phyloP scores from a whole-genome alignment of 2,797 vertebrate species.

The Cryptoblepharus egeriae region DNA sequence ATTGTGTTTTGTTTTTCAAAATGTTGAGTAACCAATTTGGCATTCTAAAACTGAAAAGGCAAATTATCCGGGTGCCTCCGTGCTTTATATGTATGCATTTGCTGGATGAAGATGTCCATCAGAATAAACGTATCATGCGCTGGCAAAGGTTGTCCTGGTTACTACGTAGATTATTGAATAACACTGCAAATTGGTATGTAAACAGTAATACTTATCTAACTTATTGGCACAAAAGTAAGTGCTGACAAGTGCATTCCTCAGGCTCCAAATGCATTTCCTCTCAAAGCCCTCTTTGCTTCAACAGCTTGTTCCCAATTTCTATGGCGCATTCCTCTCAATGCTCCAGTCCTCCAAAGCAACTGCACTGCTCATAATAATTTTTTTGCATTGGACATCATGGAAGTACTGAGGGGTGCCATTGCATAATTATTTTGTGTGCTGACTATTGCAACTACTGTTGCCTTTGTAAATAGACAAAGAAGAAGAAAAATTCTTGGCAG shows the following conservation, averaged over 20 bases:
- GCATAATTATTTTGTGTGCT: too few species aligned
- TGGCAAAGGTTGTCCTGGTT: conserved; percentile 58
- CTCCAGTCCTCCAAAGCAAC: neutral
- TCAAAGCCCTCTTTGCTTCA: conserved; percentile 33
- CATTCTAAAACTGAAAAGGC: neutral
- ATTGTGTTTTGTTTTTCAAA: conserved; percentile 39
- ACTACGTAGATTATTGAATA: conserved; percentile 64
- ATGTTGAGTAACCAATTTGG: neutral
- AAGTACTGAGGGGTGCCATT: neutral
- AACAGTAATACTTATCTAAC: conserved; percentile 72
- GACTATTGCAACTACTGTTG: neutral
- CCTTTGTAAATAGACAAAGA: conserved; percentile 13
- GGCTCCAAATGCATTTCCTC: conserved; percentile 51
- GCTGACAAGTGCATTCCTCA: conserved; percentile 70
- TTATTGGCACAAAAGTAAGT: conserved; percentile 63
- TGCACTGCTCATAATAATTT: neutral
- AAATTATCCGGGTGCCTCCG: conserved; percentile 18
- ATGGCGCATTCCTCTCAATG: conserved; percentile 17
- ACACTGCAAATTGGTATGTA: conserved; percentile 71
- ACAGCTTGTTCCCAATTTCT: conserved; percentile 21
- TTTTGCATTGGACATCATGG: neutral
- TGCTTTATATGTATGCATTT: conserved; percentile 35
- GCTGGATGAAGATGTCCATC: conserved; percentile 36
- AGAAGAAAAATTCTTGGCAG: neutral
- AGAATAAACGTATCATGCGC: conserved; percentile 45